A percentile compares a stretch with the other conserved stretches of the same genome.
Evolutionary conservation across 2,888 invertebrate species (phyloP).

Genomic region (Pristionchus japonicus): DNA sequence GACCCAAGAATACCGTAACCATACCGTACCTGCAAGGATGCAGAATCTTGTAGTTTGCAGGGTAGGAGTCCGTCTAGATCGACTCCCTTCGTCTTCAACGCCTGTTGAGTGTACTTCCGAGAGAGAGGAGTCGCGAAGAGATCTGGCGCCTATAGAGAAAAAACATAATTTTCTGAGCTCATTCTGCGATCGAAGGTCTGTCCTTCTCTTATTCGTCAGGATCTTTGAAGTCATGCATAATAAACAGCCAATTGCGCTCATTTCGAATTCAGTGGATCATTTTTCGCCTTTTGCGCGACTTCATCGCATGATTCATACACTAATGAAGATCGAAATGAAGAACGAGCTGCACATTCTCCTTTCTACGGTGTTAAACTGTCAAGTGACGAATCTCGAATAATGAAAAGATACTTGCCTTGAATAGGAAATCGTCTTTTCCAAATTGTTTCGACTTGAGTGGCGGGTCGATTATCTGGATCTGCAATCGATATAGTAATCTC

Average conservation of each 20-base stretch:
- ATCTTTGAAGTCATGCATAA: background rate
- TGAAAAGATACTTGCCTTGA: background rate
- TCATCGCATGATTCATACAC: background rate
- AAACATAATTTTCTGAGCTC: background rate
- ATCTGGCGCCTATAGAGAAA: background rate
- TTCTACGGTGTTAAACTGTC: background rate
- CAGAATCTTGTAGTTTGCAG: background rate
- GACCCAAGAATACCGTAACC: background rate
- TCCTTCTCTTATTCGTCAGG: background rate
- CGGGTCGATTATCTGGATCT: slow-evolving; percentile 17
- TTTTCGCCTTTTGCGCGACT: background rate
- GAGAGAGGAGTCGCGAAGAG: background rate
- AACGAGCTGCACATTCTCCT: background rate
- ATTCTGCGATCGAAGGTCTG: background rate
- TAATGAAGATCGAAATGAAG: background rate
- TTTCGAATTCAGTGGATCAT: background rate
- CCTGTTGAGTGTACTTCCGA: background rate
- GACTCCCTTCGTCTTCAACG: background rate
- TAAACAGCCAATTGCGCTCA: background rate
- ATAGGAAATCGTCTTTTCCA: background rate
- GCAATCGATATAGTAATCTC: background rate
- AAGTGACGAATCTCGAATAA: background rate
- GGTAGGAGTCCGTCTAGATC: background rate
- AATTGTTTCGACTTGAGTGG: background rate
- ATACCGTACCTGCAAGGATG: background rate